Conservation (phyloP, 2,797 vertebrate genomes). For the Ctenosaura bakeri region DNA sequence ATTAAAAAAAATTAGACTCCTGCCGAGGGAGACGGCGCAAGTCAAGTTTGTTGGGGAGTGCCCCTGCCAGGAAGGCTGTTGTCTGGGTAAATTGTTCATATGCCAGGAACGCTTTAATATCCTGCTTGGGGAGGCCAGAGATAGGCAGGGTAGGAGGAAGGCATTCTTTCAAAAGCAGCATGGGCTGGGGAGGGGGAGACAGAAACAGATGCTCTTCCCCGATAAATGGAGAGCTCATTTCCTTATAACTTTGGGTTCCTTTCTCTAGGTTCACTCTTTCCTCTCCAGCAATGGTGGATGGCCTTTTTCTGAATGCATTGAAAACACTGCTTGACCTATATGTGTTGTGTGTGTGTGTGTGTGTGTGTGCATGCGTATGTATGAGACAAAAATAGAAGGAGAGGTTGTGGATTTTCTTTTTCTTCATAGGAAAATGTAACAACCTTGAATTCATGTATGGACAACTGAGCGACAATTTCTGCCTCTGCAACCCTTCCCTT, state of each 20-base stretch:
- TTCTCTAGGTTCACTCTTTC: constrained; percentile 4
- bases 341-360: too few species aligned
- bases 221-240: constrained; percentile 22
- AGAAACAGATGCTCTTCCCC: background rate
- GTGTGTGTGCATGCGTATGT: background rate
- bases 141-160: background rate
- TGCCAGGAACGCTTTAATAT: background rate
- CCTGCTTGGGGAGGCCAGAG: background rate
- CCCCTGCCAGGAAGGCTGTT: background rate
- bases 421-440: background rate
- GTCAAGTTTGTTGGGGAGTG: background rate
- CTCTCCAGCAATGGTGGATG: background rate
- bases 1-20: constrained; percentile 28
- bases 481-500: too few species aligned
- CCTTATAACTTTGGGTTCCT: constrained; percentile 19
- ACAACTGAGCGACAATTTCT: background rate
- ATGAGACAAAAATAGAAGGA: background rate
- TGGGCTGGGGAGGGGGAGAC: background rate
- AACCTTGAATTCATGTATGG: background rate
- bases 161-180: background rate
- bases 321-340: too few species aligned
- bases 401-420: background rate
- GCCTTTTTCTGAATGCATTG: background rate
- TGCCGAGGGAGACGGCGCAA: background rate
- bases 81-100: constrained; percentile 12